phyloP scores from a whole-genome alignment of 2,113 vertebrate genomes.

The Lepisosteus osseus region DNA sequence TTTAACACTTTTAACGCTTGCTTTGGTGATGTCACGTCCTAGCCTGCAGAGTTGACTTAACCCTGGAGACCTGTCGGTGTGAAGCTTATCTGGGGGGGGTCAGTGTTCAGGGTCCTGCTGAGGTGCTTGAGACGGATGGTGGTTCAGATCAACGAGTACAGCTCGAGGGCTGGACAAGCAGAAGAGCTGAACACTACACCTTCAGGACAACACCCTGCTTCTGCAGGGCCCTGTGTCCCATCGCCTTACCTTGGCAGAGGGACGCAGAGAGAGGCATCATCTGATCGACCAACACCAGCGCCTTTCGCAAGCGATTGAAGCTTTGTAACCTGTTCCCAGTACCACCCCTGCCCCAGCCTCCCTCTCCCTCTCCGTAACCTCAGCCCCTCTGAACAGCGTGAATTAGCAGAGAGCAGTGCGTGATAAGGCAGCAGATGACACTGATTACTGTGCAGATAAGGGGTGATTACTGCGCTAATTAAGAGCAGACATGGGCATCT shows the following conservation, averaged over 20 bases:
- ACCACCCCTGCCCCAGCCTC: not conserved
- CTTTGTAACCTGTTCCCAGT: not conserved
- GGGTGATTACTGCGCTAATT: conserved; percentile 41
- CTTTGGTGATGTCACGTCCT: no score
- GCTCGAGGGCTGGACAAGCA: no score
- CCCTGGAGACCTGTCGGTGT: no score
- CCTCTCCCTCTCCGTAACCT: not conserved
- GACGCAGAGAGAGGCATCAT: conserved; percentile 2
- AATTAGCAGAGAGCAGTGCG: conserved; percentile 42
- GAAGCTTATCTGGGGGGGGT: no score
- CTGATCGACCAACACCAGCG: not conserved
- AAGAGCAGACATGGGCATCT: conserved; percentile 32
- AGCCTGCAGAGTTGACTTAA: no score
- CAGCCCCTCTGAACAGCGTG: conserved; percentile 33
- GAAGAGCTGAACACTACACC: no score
- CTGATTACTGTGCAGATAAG: conserved; percentile 46
- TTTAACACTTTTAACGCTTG: no score
- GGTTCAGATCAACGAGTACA: no score
- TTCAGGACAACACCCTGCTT: no score
- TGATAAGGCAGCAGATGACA: conserved; percentile 48
- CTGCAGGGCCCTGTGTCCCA: no score
- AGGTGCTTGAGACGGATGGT: no score
- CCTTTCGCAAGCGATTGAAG: not conserved
- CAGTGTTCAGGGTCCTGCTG: no score
- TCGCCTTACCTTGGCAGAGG: not conserved